phyloP scores from a whole-genome alignment of 1,140 invertebrate genomes.

The Lutraria rhynchaena region DNA sequence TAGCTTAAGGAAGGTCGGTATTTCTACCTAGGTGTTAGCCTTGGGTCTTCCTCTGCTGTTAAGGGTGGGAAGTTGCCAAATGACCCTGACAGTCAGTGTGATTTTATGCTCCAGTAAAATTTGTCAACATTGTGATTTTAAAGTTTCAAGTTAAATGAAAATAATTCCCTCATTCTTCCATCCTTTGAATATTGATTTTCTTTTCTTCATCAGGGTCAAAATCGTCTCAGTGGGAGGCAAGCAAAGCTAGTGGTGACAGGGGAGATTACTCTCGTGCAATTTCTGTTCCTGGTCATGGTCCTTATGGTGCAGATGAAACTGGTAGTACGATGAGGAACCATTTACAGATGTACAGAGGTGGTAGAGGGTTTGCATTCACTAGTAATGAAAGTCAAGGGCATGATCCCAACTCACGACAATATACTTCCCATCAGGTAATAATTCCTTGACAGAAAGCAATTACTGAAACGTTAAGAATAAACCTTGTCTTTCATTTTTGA shows the following conservation, averaged over 20 bases:
- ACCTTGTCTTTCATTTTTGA: no score
- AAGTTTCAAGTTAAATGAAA: not conserved
- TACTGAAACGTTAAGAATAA: no score
- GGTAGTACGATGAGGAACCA: not conserved
- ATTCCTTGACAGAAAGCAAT: no score
- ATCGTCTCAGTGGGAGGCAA: not conserved
- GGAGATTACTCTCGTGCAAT: conserved; percentile 10
- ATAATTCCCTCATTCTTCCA: no score
- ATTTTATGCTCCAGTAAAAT: no score
- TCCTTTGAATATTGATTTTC: no score
- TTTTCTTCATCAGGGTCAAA: conserved; percentile 19
- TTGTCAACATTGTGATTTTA: no score
- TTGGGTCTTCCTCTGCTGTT: no score
- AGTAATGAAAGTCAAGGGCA: not conserved
- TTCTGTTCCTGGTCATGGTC: not conserved
- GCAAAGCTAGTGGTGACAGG: not conserved
- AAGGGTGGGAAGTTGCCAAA: no score
- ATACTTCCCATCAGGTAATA: conserved; percentile 8
- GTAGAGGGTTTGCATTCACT: conserved; percentile 24
- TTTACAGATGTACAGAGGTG: not conserved
- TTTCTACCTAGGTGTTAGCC: no score
- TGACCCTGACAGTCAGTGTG: no score
- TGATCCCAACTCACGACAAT: not conserved
- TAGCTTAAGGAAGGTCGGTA: no score
- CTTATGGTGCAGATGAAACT: not conserved